Percentiles rank a stretch among this genome's conserved stretches.
Evolutionary conservation across 2,797 vertebrate species (phyloP).

Genomic region (Ispidina lecontei): DNA sequence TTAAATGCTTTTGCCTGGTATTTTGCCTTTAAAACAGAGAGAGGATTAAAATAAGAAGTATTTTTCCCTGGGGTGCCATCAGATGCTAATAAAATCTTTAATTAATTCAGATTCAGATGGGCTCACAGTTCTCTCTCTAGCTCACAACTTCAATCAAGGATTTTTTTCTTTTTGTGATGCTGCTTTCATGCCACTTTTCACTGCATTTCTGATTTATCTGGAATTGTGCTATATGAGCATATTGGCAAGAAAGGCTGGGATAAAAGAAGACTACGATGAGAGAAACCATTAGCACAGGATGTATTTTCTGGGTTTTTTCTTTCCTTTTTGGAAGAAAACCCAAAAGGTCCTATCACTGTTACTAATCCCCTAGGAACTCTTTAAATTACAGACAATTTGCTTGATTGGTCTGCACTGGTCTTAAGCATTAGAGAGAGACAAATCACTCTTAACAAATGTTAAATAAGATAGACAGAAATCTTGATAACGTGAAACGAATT

Average conservation of each 20-base stretch:
- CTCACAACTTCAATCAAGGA: constrained; percentile 72
- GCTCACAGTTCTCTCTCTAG: constrained; percentile 68
- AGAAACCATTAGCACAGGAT: constrained; percentile 68
- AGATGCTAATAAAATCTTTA: constrained; percentile 77
- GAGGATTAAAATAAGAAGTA: neutral
- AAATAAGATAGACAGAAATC: constrained; percentile 69
- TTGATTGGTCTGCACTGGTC: constrained; percentile 68
- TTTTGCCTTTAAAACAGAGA: constrained; percentile 60
- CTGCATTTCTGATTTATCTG: constrained; percentile 70
- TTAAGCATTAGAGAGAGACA: constrained; percentile 66
- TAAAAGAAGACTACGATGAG: constrained; percentile 62
- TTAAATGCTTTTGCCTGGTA: constrained; percentile 6
- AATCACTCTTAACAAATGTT: constrained; percentile 70
- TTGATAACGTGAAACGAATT: constrained; percentile 69
- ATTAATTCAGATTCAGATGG: constrained; percentile 76
- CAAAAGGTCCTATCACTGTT: constrained; percentile 54
- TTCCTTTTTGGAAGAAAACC: neutral
- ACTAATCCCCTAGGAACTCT: constrained; percentile 62
- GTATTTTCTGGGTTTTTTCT: neutral
- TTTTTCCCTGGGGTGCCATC: constrained; percentile 60
- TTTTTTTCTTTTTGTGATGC: constrained; percentile 3
- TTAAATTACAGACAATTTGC: constrained; percentile 73
- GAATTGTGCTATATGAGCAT: constrained; percentile 51
- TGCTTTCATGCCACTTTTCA: constrained; percentile 72
- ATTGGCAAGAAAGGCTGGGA: constrained; percentile 66